Percentiles rank a stretch among this genome's conserved stretches.
These are phyloP conservation scores for Phycodurus eques DNA, from an alignment of 2,113 vertebrate genomes.

Conservation along the genomic window DNA sequence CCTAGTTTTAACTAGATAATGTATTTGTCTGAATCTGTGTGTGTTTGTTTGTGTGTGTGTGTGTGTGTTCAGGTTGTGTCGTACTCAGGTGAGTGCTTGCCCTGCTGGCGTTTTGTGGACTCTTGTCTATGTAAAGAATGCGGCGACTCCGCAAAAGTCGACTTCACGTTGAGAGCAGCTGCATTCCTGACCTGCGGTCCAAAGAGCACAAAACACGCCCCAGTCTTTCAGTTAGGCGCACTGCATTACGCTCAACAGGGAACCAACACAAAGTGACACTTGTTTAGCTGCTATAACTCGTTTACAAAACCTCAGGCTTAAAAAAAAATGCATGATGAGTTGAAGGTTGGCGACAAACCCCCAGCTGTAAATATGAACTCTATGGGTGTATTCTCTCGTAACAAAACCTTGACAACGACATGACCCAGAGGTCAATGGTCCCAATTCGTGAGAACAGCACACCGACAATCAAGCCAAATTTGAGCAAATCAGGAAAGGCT, in stretches of 20 bases:
- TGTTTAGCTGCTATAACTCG: slow-evolving; percentile 4
- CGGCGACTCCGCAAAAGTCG: slow-evolving; percentile 45
- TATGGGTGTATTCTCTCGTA: slow-evolving; percentile 7
- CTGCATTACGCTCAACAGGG: neutral
- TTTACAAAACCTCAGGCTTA: neutral
- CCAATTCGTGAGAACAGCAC: slow-evolving; percentile 13
- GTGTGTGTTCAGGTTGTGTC: slow-evolving; percentile 14
- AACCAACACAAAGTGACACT: neutral
- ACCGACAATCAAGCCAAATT: neutral
- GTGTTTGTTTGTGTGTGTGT: neutral
- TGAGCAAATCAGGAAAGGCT: neutral
- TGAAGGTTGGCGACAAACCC: neutral
- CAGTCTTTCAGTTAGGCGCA: slow-evolving; percentile 17
- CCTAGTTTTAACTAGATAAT: too few species aligned
- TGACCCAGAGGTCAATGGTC: slow-evolving; percentile 22
- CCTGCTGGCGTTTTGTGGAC: slow-evolving; percentile 22
- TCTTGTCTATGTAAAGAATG: slow-evolving; percentile 54
- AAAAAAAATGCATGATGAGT: neutral
- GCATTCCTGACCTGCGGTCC: slow-evolving; percentile 75
- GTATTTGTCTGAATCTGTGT: slow-evolving; percentile 1
- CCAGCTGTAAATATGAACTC: slow-evolving; percentile 3
- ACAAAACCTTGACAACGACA: slow-evolving; percentile 22
- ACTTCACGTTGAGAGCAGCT: slow-evolving; percentile 67
- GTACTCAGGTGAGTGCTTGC: slow-evolving; percentile 34
- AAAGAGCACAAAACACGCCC: slow-evolving; percentile 63